phyloP scores from a whole-genome alignment of 2,113 vertebrate genomes.

The Oriolus oriolus region DNA sequence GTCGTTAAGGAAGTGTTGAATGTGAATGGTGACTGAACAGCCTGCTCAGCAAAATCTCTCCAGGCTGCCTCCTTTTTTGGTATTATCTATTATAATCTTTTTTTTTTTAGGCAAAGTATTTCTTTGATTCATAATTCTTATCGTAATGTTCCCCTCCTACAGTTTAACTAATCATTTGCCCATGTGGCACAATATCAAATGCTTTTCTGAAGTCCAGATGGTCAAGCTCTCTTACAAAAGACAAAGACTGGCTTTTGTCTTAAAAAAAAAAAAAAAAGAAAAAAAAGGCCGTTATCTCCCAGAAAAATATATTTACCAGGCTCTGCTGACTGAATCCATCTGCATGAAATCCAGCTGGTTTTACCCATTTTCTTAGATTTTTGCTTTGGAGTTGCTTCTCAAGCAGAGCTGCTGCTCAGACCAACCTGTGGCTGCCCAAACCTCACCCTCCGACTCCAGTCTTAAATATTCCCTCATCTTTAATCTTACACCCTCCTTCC shows the following conservation, averaged over 20 bases:
- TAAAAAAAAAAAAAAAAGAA: neutral
- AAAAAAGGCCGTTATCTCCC: neutral
- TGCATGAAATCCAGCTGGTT: neutral
- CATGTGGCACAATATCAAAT: neutral
- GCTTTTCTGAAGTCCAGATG: conserved; percentile 50
- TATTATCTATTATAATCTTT: neutral
- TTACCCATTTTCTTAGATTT: neutral
- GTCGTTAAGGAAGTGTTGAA: neutral
- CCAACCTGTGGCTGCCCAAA: neutral
- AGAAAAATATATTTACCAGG: neutral
- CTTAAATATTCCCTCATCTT: neutral
- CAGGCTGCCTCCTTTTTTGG: neutral
- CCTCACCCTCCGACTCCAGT: fast-evolving
- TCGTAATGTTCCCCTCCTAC: neutral
- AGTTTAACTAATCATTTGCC: conserved; percentile 9
- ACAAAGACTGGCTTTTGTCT: conserved; percentile 31
- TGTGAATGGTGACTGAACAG: neutral
- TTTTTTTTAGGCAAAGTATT: neutral
- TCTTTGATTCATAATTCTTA: conserved; percentile 50
- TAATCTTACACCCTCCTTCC: neutral
- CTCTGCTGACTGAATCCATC: neutral
- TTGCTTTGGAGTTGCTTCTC: neutral
- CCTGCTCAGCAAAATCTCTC: conserved; percentile 12
- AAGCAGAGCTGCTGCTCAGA: neutral
- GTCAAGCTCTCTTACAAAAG: conserved; percentile 53